Evolutionary conservation across 2,888 invertebrate species (phyloP), one percentile per base, ranked within the genome.

Genomic region (Mesorhabditis belari): DNA sequence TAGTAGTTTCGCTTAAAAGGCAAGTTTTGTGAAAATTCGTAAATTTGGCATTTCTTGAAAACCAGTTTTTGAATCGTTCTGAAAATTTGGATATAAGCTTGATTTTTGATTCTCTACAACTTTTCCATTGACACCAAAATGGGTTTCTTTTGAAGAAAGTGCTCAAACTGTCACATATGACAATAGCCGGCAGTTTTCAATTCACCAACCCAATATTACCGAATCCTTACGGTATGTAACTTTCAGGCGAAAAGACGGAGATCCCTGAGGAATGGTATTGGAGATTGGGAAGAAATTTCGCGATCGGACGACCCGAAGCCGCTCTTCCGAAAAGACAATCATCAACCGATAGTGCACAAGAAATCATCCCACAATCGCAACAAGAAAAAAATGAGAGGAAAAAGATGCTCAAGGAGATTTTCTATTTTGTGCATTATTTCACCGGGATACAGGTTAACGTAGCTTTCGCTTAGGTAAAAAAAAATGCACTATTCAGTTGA

Each of bases 391-490:
- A n/a, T 35, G n/a, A 35, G 44, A 9, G 44, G 44, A 35, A 35
- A n/a, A 35, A 35, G n/a, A 9, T 35, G 44, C 2, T 35, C 44
- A 9, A 61, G 19, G 60, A 57, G 19, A 49, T 56, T 5, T 28
- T 69, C n/a, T 26, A 56, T 52, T 83, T 91, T 3, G 56, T 86
- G 1, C 88, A 90, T 82, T 95, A 93, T 82, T 91, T 92, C 81
- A 82, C 87, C 9, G 94, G 95, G 50, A 77, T 77, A 57, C 67
- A 67, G 61, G 55, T 66, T 5, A 19, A 21, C 44, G 51, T 24
- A 55, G 17, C 17, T 19, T 35, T 28, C 29, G 49, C n/a, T n/a
- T 19, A 1, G n/a, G 12, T 1, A 17, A 35, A 9, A 19, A 35
- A 35, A 17, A 35, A 35, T 17, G 44, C 44, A 17, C 19, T 6